Base-by-base conservation (phyloP, 2,797 vertebrate species). In the Oreonectes daqikongensis region DNA sequence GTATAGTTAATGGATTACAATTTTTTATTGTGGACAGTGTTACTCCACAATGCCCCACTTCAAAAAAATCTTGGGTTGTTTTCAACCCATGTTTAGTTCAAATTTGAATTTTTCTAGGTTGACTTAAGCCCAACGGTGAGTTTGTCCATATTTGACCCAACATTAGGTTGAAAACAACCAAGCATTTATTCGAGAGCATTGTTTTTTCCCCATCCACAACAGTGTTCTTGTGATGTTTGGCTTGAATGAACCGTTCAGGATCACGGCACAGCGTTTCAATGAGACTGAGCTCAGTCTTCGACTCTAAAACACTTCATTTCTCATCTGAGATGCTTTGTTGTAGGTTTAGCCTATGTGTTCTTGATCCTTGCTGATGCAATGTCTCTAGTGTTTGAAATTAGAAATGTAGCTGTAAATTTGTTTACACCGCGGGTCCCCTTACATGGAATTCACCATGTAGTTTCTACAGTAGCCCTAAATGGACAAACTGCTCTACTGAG, bases 141-240 rank as follows among this genome's bases (percentile, higher is more conserved):
- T 48, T 18, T 48, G 44, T 17, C 1, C 46, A 6, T 44, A 4
- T 17, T 18, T 48, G 46, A 18, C 46, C 17, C 17, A 17, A n/a
- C 6, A 4, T 7, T 48, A 11, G 40, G 40, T 14, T 42, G 12
- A 42, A 42, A 12, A 42, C 40, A 42, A 42, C 40, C 40, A 42
- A 42, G 12, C 40, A 42, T 42, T 14, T 42, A 42, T 42, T 42
- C 8, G 8, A 42, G 40, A 12, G 40, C 3, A 14, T 42, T 42
- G 12, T 42, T 42, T 42, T 42, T 35, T 42, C 12, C 59, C 22
- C 26, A 4, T 55, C 35, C 9, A 42, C 17, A 59, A 28, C 38
- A 3, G 48, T 65, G n/a, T 55, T 74, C 53, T 53, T 73, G 20
- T 10, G 11, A 64, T 73, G 5, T 40, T 50, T 24, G 35, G 35